phyloP scores from a whole-genome alignment of 2,113 vertebrate genomes.

The Plotosus lineatus region DNA sequence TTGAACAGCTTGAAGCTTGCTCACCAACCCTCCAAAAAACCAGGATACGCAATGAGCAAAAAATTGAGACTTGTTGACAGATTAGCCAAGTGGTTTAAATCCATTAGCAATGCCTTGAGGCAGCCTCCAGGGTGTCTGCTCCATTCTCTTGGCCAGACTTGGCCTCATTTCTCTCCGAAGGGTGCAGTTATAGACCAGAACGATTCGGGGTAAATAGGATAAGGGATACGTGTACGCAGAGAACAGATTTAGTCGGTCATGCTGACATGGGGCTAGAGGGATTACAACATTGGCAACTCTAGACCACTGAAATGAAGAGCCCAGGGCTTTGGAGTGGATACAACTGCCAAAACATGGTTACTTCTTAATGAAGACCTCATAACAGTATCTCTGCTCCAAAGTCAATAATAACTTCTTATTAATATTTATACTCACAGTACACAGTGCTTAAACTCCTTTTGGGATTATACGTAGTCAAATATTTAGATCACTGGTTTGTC shows the following conservation, averaged over 20 bases:
- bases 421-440: background rate
- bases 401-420: background rate
- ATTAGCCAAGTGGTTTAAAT: constrained; percentile 63
- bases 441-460: background rate
- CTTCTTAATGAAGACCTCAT: background rate
- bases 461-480: background rate
- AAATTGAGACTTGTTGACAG: constrained; percentile 62
- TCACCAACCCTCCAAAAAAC: constrained; percentile 19
- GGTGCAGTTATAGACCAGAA: constrained; percentile 44
- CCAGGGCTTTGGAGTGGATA: constrained; percentile 7
- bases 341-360: constrained; percentile 6
- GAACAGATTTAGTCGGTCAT: constrained; percentile 68
- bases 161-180: constrained; percentile 25
- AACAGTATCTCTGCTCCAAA: constrained; percentile 5
- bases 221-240: constrained; percentile 41
- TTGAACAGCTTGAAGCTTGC: constrained; percentile 40
- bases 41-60: constrained; percentile 42
- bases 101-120: constrained; percentile 54
- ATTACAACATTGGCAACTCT: constrained; percentile 60
- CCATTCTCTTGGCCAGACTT: constrained; percentile 53
- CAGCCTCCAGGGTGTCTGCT: constrained; percentile 49
- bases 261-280: constrained; percentile 32
- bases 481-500: background rate
- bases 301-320: constrained; percentile 44
- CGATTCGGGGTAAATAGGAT: constrained; percentile 50